Evolutionary conservation across 2,797 vertebrate species (phyloP).

Genomic region (Eutrigla gurnardus): DNA sequence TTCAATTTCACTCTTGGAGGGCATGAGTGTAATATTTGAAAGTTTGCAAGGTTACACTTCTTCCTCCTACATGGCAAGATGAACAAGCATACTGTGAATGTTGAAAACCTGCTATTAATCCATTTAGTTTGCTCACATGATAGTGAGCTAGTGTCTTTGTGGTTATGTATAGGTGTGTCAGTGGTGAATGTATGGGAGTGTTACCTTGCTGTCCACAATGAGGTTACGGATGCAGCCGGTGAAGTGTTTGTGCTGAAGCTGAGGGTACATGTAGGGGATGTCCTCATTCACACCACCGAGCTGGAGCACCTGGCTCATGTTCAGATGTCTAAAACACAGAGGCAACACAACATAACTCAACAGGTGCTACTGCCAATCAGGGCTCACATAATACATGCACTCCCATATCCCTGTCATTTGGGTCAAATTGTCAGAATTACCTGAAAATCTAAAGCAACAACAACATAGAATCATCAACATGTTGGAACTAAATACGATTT

Average conservation of each 20-base stretch:
- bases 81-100: constrained; percentile 44
- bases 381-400: neutral
- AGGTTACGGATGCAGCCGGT: constrained; percentile 91
- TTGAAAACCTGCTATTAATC: constrained; percentile 59
- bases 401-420: neutral
- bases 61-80: constrained; percentile 18
- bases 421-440: neutral
- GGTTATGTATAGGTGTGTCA: constrained; percentile 5
- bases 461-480: neutral
- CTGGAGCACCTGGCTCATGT: constrained; percentile 89
- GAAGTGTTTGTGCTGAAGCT: constrained; percentile 90
- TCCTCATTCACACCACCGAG: constrained; percentile 91
- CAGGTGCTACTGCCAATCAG: neutral
- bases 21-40: constrained; percentile 30
- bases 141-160: constrained; percentile 32
- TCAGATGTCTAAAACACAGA: constrained; percentile 83
- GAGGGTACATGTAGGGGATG: constrained; percentile 88
- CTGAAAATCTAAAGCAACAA: neutral
- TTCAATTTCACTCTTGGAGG: constrained; percentile 41
- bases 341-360: too few species aligned
- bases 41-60: constrained; percentile 57
- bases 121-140: constrained; percentile 41
- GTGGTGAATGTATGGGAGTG: neutral
- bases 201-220: constrained; percentile 91
- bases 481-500: neutral